These are phyloP conservation scores for Eurypyga helias DNA, from an alignment of 2,113 vertebrate species.

Conservation along the genomic window DNA sequence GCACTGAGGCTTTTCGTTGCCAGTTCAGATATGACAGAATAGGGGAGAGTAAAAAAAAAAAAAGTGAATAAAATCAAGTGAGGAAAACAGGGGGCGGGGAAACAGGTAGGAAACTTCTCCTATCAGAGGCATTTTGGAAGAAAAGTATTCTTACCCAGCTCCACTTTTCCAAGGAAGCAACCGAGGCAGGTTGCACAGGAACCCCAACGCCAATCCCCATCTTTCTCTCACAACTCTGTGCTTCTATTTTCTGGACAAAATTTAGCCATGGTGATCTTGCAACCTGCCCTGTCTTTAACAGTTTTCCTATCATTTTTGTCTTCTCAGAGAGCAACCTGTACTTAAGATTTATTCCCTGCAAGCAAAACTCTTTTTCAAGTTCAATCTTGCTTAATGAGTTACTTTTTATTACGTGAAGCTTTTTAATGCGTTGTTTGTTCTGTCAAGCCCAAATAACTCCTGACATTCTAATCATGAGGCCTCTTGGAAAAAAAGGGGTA, in stretches of 20 bases:
- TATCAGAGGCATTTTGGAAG: neutral
- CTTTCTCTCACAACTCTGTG: neutral
- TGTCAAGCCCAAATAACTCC: slow-evolving; percentile 63
- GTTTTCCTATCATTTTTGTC: neutral
- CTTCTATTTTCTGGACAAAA: neutral
- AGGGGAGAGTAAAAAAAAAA: neutral
- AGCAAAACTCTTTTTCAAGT: slow-evolving; percentile 57
- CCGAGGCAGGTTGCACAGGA: accelerated
- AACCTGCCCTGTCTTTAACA: neutral
- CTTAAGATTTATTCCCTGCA: neutral
- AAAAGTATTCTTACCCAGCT: neutral
- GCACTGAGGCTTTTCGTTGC: neutral
- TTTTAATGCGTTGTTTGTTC: slow-evolving; percentile 41
- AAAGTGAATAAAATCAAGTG: neutral
- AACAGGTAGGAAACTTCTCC: neutral
- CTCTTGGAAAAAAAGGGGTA: neutral
- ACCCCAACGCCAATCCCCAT: accelerated
- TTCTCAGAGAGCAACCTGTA: neutral
- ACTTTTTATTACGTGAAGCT: slow-evolving; percentile 50
- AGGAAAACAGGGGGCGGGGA: accelerated
- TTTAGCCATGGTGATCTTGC: neutral
- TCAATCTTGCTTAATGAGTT: slow-evolving; percentile 56
- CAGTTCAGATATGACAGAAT: neutral
- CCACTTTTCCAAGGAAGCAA: neutral
- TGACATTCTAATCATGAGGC: slow-evolving; percentile 35